Evolutionary conservation across 37 sponge, comb jelly and placozoan species (phyloP), one percentile per base, ranked within the genome.

Genomic region (Cliona cf. orientalis): DNA sequence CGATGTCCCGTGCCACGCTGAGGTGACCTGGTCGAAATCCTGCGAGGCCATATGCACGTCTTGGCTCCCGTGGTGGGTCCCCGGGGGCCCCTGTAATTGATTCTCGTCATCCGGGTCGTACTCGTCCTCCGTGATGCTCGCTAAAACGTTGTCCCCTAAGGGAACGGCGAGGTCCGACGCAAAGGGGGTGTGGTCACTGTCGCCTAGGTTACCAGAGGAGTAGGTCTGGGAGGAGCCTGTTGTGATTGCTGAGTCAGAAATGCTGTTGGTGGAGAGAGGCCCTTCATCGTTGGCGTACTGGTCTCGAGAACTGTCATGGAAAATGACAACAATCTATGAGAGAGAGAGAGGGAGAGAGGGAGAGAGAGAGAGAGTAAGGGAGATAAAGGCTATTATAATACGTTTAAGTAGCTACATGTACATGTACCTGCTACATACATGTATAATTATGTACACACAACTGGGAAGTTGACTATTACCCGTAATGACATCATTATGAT

Each of bases 171-270:
- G 25, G 26, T 75, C 42, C 2, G 42, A 3, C 11, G 60, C 1
- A 33, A 41, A 75, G 34, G 58, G 61, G 61, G 43, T 31, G 60
- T 58, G 60, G 76, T 58, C 60, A 34, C 21, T 39, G 31, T 74
- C 28, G 25, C 29, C 39, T 1, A 56, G 60, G 61, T 59, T 55
- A 34, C 33, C 36, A 35, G 36, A 1, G 25, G 76, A 40, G 39
- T 59, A 75, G 41, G 76, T 36, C 28, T 59, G 42, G 58, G 42
- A 3, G 43, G 72, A 28, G 17, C 34, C 21, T 6, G 64, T 29
- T 12, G 60, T 6, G 14, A 71, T 34, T 34, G 58, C 62, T 71
- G 67, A 41, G 43, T 70, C 46, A 42, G 42, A 12, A 42, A 44
- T 33, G 21, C 25, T 59, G 49, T 12, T 9, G 59, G 12, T 31